phyloP scores from a whole-genome alignment of 2,113 vertebrate species.

The Campylorhamphus procurvoides region DNA sequence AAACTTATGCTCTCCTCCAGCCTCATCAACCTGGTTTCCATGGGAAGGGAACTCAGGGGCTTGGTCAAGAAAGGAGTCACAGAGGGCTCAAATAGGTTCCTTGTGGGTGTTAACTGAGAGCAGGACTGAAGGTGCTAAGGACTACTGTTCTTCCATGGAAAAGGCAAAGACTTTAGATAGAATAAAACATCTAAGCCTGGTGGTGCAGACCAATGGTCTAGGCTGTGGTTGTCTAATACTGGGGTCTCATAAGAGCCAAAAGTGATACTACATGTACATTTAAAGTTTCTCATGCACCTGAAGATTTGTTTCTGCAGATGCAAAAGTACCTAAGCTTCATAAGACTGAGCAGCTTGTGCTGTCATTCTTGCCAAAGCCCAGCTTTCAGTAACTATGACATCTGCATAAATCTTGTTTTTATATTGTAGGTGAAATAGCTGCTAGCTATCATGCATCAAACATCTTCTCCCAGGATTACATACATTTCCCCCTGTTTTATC shows the following conservation, averaged over 20 bases:
- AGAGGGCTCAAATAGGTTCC: not conserved
- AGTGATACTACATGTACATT: not conserved
- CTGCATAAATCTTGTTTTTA: not conserved
- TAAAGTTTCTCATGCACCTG: not conserved
- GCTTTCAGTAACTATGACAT: not conserved
- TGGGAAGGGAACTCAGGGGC: not conserved
- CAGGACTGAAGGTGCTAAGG: not conserved
- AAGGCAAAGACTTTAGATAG: not conserved
- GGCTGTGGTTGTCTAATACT: not conserved
- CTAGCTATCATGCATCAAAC: not conserved
- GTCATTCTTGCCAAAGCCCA: not conserved
- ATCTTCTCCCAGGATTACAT: not conserved
- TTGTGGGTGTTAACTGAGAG: fast-evolving
- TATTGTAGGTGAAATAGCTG: not conserved
- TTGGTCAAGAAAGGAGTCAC: not conserved
- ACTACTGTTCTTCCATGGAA: not conserved
- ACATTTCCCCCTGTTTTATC: not conserved
- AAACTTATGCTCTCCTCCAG: not conserved
- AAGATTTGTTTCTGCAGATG: not conserved
- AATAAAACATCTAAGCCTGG: not conserved
- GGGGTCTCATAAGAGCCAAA: not conserved
- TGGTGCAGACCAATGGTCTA: not conserved
- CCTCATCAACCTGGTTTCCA: not conserved
- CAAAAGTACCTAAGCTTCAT: not conserved
- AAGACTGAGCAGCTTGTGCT: not conserved